These are phyloP conservation scores for Nudaria mundana DNA, from an alignment of 2,888 invertebrate genomes.

Conservation along the genomic window DNA sequence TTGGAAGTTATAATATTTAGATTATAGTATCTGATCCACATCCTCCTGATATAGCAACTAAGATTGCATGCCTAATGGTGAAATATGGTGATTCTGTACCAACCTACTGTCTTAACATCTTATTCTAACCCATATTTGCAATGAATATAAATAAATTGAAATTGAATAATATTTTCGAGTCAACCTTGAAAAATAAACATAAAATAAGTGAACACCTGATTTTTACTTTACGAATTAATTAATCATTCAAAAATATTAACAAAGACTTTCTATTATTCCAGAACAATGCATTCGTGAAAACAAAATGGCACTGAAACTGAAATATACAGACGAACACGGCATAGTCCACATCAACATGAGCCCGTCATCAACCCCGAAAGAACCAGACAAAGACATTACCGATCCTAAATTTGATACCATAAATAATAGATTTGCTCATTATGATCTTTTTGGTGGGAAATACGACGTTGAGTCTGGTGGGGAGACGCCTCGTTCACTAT, in stretches of 20 bases:
- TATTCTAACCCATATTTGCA: no score
- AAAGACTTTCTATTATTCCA: constrained; percentile 12
- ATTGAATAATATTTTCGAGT: no score
- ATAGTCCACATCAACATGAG: constrained; percentile 74
- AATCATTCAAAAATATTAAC: neutral
- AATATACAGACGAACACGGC: constrained; percentile 74
- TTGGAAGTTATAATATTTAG: no score
- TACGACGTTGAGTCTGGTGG: constrained; percentile 54
- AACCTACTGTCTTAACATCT: no score
- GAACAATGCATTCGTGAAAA: constrained; percentile 31
- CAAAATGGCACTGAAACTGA: constrained; percentile 67
- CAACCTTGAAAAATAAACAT: no score
- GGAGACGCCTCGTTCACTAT: constrained; percentile 59
- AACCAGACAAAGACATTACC: constrained; percentile 39
- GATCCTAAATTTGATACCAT: constrained; percentile 71
- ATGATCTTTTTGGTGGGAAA: constrained; percentile 71
- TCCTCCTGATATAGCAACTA: no score
- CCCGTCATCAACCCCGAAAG: constrained; percentile 47
- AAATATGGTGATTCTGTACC: no score
- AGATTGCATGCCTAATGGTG: no score
- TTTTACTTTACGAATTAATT: no score
- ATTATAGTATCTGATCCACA: no score
- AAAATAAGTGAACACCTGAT: no score
- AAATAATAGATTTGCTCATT: constrained; percentile 67
- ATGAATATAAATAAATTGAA: no score